Evolutionary conservation across 2,797 vertebrate species (phyloP), one percentile per base, ranked within the genome.

Genomic region (Hydrophis major): DNA sequence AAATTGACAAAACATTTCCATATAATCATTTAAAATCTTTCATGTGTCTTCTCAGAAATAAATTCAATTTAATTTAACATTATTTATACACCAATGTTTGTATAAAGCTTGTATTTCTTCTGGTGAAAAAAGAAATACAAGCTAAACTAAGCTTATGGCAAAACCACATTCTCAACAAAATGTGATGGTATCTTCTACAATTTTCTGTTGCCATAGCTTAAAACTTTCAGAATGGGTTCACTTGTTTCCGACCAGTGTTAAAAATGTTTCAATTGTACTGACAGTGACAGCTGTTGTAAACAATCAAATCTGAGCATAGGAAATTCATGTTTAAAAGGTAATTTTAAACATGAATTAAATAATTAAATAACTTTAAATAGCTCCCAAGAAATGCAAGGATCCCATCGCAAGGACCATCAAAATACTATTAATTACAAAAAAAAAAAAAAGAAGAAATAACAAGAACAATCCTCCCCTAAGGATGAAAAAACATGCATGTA

Each of bases 201-300:
- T 96, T 94, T 53, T 95, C 93, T 93, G 89, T 69, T 95, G 93
- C 92, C 74, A 91, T 89, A 96, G 96, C 94, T 96, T 95, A 94
- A 95, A 91, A 32, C 89, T 83, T 87, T 94, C 74, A 89, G 96
- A 97, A 96, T 95, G 94, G 10, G 94, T 92, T 97, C 97, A 98
- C 97, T 97, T 98, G 97, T 97, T 98, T 95, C 96, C 95, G 95
- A 96, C 96, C 94, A 91, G 94, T 86, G 94, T 93, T 95, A 95
- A 97, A 96, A 97, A 93, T 96, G 96, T 97, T 97, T 98, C 96
- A 97, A 96, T 96, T 56, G n/a, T 94, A 97, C 92, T 50, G 97
- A 97, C 96, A 97, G 94, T 95, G 96, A 98, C 98, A 98, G 97
- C 97, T 98, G 97, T 95, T 96, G 96, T 94, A 95, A 95, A 92